Evolutionary conservation across 2,797 vertebrate genomes (phyloP).

Genomic region (Netta rufina): DNA sequence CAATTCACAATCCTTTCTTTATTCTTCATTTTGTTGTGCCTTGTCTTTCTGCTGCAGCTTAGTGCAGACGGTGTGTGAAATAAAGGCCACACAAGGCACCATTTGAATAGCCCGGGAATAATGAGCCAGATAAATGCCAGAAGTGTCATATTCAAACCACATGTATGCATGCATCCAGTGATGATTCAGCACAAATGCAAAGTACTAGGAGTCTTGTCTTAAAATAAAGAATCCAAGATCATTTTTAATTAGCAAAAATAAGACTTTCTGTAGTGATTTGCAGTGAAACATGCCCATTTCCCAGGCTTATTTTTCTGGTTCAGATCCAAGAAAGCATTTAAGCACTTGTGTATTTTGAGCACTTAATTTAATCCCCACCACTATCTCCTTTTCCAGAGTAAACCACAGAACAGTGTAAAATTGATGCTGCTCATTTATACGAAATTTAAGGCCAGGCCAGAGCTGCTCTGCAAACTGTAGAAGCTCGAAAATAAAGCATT

Average conservation of each 20-base stretch:
- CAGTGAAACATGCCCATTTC: neutral
- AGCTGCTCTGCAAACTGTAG: constrained; percentile 5
- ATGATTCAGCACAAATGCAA: constrained; percentile 1
- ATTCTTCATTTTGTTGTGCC: neutral
- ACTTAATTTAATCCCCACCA: neutral
- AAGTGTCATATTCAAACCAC: neutral
- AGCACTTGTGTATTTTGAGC: constrained; percentile 14
- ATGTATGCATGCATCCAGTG: neutral
- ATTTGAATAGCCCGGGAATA: neutral
- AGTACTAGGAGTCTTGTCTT: neutral
- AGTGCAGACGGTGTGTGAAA: neutral
- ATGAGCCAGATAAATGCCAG: neutral
- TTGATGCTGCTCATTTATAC: neutral
- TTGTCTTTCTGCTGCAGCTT: neutral
- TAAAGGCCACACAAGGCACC: neutral
- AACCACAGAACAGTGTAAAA: neutral
- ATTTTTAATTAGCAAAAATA: neutral
- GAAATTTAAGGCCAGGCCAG: constrained; percentile 16
- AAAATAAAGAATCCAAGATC: neutral
- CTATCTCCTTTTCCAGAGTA: neutral
- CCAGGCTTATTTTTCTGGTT: constrained; percentile 33
- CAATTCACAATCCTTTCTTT: neutral
- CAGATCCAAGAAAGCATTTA: constrained; percentile 19
- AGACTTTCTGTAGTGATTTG: neutral
- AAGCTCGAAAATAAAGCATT: constrained; percentile 9